These are phyloP conservation scores for Portunus trituberculatus DNA, from an alignment of 1,140 invertebrate genomes.

Conservation along the genomic window DNA sequence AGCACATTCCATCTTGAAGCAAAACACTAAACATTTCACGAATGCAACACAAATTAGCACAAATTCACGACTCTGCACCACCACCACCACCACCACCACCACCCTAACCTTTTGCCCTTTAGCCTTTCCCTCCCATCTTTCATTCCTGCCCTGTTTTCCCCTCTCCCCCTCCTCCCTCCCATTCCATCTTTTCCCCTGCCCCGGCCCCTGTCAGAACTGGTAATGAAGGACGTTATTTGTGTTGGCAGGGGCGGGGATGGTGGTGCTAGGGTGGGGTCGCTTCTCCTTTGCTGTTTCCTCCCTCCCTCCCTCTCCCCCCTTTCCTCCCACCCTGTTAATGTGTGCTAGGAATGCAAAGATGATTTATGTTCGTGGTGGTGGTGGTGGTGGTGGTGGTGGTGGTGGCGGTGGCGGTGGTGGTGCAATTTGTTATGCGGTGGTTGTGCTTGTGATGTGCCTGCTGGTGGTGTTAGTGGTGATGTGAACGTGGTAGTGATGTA, in stretches of 20 bases:
- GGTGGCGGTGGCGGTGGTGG: conserved; percentile 28
- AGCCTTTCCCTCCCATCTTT: background rate
- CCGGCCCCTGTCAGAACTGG: background rate
- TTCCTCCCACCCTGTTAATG: background rate
- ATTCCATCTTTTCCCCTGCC: background rate
- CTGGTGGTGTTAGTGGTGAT: conserved; percentile 22
- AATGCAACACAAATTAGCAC: background rate
- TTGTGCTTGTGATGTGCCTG: background rate
- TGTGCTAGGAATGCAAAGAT: background rate
- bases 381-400: conserved; percentile 36
- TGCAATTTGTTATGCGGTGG: background rate
- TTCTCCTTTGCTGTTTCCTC: background rate
- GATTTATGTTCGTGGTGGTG: conserved; percentile 29
- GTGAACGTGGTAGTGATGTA: background rate
- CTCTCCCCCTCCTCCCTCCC: background rate
- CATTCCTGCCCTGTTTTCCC: background rate
- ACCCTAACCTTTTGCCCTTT: background rate
- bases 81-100: background rate
- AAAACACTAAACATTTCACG: background rate
- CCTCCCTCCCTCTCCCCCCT: background rate
- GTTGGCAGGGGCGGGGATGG: conserved; percentile 5
- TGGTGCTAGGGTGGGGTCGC: background rate
- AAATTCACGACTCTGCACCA: background rate
- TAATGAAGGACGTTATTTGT: conserved; percentile 12
- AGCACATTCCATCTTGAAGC: background rate